Conservation (phyloP, 2,888 invertebrate species). For the Thera britannica region DNA sequence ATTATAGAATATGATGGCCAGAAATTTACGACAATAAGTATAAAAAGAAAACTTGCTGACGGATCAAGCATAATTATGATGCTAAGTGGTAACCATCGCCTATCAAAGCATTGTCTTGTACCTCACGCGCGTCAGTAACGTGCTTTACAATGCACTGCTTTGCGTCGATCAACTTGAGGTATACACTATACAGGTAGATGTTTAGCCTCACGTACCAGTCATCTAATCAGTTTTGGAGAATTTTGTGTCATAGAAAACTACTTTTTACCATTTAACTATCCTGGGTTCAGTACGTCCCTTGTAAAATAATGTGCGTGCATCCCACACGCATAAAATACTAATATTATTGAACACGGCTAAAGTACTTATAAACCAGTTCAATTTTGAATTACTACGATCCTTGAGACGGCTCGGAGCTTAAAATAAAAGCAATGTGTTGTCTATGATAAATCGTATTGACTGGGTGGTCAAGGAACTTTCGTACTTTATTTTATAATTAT, state of each 20-base stretch:
- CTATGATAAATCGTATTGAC: slow-evolving; percentile 21
- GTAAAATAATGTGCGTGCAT: slow-evolving; percentile 10
- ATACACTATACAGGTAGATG: no score
- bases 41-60: no score
- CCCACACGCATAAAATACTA: slow-evolving; percentile 28
- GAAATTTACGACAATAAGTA: no score
- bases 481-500: slow-evolving; percentile 1
- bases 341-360: slow-evolving; percentile 33
- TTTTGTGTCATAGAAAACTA: not conserved
- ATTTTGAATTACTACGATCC: slow-evolving; percentile 49
- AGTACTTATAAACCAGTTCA: slow-evolving; percentile 54
- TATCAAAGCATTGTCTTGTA: no score
- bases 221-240: no score
- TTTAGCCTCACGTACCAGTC: no score
- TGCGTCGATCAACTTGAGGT: no score
- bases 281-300: slow-evolving; percentile 18
- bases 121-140: no score
- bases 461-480: slow-evolving; percentile 18
- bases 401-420: slow-evolving; percentile 17
- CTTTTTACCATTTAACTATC: not conserved
- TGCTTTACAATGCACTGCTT: no score
- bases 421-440: slow-evolving; percentile 24
- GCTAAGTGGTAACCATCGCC: no score
- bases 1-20: no score
- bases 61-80: no score